Base-by-base conservation (phyloP, 1,140 invertebrate species). In the Eufriesea mexicana region DNA sequence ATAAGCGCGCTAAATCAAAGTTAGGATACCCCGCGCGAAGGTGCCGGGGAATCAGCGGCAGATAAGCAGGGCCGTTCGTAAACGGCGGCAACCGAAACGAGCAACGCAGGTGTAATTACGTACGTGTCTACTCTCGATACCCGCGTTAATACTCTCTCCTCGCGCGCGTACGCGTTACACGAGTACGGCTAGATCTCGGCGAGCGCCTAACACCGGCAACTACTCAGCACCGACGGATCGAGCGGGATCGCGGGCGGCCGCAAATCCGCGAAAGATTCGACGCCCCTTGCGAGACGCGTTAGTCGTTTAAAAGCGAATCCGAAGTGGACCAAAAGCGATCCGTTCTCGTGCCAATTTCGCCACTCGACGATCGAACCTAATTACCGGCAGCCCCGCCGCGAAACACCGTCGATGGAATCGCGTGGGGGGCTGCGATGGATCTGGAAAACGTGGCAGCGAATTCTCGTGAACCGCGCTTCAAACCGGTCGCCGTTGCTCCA, bases 101-200 rank as follows among this genome's bases (percentile, higher is more conserved):
- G 72, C 71, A 81, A 47, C 79, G 79, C 66, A 81, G 61, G 51
- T 67, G 71, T 47, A 75, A 81, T 81, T 75, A 75, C 72, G 67
- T 51, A 71, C 77, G 77, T 79, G 67, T 45, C 55, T 42, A n/a
- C 62, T 59, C 45, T 55, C 51, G 71, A 81, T 81, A 75, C 61
- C 23, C 9, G 9, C 42, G 51, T 54, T 75, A 66, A 81, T 81
- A 75, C 51, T 71, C 42, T 35, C 35, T 67, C 23, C 49, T 51
- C 18, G 35, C 23, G 12, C 55, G 20, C 67, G 23, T 42, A n/a
- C 10, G 23, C 54, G 12, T 70, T 35, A 79, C 55, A 28, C 49
- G 75, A 67, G 35, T n/a, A n/a, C n/a, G n/a, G n/a, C n/a, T n/a
- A n/a, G n/a, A n/a, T n/a, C n/a, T 35, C 8, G 71, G 54, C 77